These are phyloP conservation scores for Drosophila testacea DNA, from an alignment of 2,888 invertebrate genomes.

Conservation along the genomic window DNA sequence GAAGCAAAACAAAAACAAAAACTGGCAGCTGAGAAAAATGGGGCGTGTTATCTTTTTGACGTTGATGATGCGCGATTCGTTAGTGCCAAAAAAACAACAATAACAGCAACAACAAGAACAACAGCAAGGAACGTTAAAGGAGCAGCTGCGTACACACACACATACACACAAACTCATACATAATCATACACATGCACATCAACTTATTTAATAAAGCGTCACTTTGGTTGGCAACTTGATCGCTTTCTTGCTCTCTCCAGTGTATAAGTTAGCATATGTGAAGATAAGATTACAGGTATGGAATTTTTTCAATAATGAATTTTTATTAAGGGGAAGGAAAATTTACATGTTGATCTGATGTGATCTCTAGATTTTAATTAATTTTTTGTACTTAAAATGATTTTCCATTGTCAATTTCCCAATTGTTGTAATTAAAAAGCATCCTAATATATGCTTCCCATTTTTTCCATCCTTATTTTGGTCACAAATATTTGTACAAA, in stretches of 20 bases:
- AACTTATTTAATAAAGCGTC: constrained; percentile 46
- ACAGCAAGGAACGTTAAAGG: constrained; percentile 3
- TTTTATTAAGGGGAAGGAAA: too few relatives aligned
- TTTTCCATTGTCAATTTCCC: too few relatives aligned
- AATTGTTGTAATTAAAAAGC: too few relatives aligned
- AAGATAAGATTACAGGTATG: not conserved
- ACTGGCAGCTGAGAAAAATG: constrained; percentile 67
- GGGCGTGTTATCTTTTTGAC: constrained; percentile 76
- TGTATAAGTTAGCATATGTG: not conserved
- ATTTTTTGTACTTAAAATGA: too few relatives aligned
- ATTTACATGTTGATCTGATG: too few relatives aligned
- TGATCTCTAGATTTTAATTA: too few relatives aligned
- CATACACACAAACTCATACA: not conserved
- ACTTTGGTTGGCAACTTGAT: constrained; percentile 20
- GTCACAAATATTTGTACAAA: too few relatives aligned
- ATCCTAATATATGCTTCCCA: too few relatives aligned
- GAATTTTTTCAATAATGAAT: not conserved
- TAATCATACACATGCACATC: constrained; percentile 2
- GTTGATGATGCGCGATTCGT: constrained; percentile 67
- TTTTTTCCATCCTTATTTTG: too few relatives aligned
- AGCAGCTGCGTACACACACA: constrained; percentile 44
- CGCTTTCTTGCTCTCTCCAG: constrained; percentile 2
- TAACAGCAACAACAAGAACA: constrained; percentile 10
- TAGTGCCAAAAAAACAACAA: constrained; percentile 28
- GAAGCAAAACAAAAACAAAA: constrained; percentile 26